Evolutionary conservation across 2,113 vertebrate species (phyloP).

Genomic region (Ibidorhyncha struthersii): DNA sequence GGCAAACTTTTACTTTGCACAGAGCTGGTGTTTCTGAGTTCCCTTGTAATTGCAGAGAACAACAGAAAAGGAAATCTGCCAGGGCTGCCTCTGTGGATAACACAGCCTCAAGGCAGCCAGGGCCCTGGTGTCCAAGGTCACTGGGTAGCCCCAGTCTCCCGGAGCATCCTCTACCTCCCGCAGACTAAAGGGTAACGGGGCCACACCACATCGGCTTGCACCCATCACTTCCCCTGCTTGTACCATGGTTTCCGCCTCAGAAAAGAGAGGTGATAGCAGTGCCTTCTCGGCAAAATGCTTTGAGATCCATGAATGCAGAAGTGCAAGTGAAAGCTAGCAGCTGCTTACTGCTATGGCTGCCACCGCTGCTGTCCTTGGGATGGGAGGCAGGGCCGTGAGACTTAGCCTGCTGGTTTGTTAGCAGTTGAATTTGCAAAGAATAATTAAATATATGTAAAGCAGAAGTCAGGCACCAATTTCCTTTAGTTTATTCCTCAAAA

Average conservation of each 20-base stretch:
- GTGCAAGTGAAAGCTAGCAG: neutral
- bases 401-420: neutral
- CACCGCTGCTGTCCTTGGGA: neutral
- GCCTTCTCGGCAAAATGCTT: neutral
- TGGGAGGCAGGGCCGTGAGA: neutral
- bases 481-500: neutral
- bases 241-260: neutral
- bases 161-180: neutral
- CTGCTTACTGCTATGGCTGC: neutral
- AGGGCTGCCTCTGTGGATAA: neutral
- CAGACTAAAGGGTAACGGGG: neutral
- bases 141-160: neutral
- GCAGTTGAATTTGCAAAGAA: neutral
- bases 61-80: neutral
- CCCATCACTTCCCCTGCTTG: neutral
- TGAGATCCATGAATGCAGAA: neutral
- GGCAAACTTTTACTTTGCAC: neutral
- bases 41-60: neutral
- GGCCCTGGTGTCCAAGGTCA: too few relatives aligned
- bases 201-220: accelerated
- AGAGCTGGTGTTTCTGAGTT: neutral
- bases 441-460: neutral
- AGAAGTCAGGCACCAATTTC: accelerated
- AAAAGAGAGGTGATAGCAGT: neutral
- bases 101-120: neutral